Conservation (phyloP, 1,140 invertebrate genomes). For the Euschistus heros region DNA sequence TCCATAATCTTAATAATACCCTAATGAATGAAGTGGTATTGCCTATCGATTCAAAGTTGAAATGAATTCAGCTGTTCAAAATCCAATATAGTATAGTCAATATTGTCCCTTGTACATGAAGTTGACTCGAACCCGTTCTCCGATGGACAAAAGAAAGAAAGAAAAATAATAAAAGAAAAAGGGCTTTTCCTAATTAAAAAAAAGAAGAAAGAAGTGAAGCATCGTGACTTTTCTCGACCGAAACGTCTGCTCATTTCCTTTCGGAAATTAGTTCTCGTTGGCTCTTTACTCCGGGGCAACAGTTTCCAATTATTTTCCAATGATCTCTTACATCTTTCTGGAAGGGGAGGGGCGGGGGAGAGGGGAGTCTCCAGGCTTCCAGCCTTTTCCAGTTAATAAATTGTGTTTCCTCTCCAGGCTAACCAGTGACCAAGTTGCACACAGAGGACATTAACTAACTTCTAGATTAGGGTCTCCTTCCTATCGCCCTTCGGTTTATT, state of each 20-base stretch:
- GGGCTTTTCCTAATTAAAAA: conserved; percentile 3
- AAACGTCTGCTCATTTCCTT: conserved; percentile 6
- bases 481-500: too few relatives aligned
- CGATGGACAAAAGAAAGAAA: neutral
- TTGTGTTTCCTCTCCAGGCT: neutral
- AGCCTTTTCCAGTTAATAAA: neutral
- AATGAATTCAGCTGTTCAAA: too few relatives aligned
- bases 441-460: too few relatives aligned
- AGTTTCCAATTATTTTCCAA: conserved; percentile 7
- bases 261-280: neutral
- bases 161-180: too few relatives aligned
- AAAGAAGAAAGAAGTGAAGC: neutral
- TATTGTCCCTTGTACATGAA: too few relatives aligned
- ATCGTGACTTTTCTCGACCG: neutral
- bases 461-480: too few relatives aligned
- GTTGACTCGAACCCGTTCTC: neutral
- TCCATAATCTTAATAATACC: neutral
- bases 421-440: neutral
- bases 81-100: too few relatives aligned
- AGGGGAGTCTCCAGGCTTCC: too few relatives aligned
- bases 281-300: neutral
- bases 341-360: neutral
- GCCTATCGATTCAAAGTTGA: neutral
- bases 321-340: neutral
- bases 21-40: neutral